Evolutionary conservation across 2,888 invertebrate genomes (phyloP).

Genomic region (Synanthedon vespiformis): DNA sequence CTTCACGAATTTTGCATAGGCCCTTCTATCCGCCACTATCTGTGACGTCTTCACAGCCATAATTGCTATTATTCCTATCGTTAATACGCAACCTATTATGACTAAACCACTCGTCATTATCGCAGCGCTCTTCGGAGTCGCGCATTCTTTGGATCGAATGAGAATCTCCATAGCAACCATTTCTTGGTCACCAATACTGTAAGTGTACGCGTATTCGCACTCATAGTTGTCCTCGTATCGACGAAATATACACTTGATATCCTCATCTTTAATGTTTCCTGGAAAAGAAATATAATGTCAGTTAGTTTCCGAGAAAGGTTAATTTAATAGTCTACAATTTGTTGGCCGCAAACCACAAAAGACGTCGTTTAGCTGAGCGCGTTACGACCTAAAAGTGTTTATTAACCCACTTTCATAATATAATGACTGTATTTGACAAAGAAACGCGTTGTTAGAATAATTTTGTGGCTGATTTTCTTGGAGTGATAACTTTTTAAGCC

Average conservation of each 20-base stretch:
- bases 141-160: conserved; percentile 43
- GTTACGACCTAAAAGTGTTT: conserved; percentile 9
- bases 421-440: not conserved
- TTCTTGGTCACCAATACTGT: conserved; percentile 31
- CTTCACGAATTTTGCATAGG: conserved; percentile 62
- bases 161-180: conserved; percentile 42
- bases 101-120: conserved; percentile 40
- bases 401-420: conserved; percentile 14
- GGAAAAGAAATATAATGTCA: not conserved
- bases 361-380: conserved; percentile 1
- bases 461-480: no score
- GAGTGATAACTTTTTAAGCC: no score
- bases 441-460: no score
- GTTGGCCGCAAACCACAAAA: conserved; percentile 3
- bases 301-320: not conserved
- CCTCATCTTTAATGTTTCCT: conserved; percentile 7
- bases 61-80: conserved; percentile 56
- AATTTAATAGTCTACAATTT: conserved; percentile 1
- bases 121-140: conserved; percentile 40
- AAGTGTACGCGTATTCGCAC: conserved; percentile 55
- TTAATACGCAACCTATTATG: conserved; percentile 55
- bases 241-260: conserved; percentile 40
- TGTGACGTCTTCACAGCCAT: conserved; percentile 47
- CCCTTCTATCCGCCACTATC: conserved; percentile 59
- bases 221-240: conserved; percentile 30